phyloP scores from a whole-genome alignment of 35 echinoderm and acorn worm species.

The Lytechinus variegatus region DNA sequence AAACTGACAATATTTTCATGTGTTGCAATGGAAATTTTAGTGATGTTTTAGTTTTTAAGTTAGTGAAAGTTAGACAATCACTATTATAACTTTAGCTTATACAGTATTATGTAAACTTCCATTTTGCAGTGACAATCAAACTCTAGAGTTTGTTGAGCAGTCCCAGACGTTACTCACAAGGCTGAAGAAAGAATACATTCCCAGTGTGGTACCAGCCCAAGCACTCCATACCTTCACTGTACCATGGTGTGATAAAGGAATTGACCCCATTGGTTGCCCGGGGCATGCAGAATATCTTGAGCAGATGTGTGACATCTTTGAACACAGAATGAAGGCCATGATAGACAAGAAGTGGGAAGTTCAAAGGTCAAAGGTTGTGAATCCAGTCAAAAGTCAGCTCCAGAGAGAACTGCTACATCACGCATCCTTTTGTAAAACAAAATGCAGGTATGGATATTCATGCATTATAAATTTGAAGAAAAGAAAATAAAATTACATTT shows the following conservation, averaged over 20 bases:
- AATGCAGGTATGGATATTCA: constrained; percentile 74
- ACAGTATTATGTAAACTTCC: neutral
- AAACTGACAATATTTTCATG: too few relatives aligned
- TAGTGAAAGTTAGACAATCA: too few relatives aligned
- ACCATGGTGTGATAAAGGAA: constrained; percentile 69
- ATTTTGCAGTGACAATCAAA: neutral
- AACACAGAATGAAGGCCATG: constrained; percentile 62
- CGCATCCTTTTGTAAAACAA: constrained; percentile 66
- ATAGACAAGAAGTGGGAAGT: constrained; percentile 74
- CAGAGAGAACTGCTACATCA: constrained; percentile 85
- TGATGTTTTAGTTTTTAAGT: too few relatives aligned
- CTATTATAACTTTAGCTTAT: too few relatives aligned
- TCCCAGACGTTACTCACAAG: constrained; percentile 62
- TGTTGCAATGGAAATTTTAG: too few relatives aligned
- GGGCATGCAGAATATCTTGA: constrained; percentile 66
- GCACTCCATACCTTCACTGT: constrained; percentile 64
- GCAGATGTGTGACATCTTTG: constrained; percentile 69
- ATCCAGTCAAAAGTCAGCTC: constrained; percentile 29
- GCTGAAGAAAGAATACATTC: constrained; percentile 68
- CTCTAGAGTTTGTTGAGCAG: constrained; percentile 24
- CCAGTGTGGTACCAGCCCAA: constrained; percentile 26
- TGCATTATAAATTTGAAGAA: neutral
- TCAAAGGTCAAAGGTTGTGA: constrained; percentile 55
- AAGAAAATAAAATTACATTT: neutral
- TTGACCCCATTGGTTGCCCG: constrained; percentile 60